Percentiles rank a stretch among this genome's conserved stretches.
These are phyloP conservation scores for Hycleus phaleratus DNA, from an alignment of 1,140 invertebrate species.

Conservation along the genomic window DNA sequence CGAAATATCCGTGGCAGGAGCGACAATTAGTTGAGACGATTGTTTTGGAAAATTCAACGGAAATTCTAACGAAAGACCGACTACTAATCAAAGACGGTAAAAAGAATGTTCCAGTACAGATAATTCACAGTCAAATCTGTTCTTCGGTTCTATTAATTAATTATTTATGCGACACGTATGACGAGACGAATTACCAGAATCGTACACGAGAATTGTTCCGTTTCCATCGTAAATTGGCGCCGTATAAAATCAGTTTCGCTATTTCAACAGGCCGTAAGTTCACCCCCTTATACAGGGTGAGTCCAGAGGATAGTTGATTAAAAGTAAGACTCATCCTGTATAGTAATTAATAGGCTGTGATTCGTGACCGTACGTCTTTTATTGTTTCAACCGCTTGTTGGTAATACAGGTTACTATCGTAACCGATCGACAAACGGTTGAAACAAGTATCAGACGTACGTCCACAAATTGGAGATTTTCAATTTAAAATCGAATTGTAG, in stretches of 20 bases:
- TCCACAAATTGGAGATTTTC: not conserved
- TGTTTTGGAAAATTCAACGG: not conserved
- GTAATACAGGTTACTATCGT: too few relatives aligned
- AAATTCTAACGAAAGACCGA: not conserved
- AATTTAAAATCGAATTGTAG: slow-evolving; percentile 5
- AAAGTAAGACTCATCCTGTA: not conserved
- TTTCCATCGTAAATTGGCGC: slow-evolving; percentile 63
- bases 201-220: slow-evolving; percentile 42
- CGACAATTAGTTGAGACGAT: slow-evolving; percentile 38
- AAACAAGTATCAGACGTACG: not conserved
- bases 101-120: slow-evolving; percentile 35
- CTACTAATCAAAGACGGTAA: slow-evolving; percentile 43
- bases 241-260: slow-evolving; percentile 62
- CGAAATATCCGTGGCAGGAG: slow-evolving; percentile 44
- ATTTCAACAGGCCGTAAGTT: slow-evolving; percentile 40
- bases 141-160: slow-evolving; percentile 53
- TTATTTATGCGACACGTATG: slow-evolving; percentile 55
- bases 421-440: too few relatives aligned
- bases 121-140: slow-evolving; percentile 46
- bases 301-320: not conserved
- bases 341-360: too few relatives aligned
- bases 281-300: not conserved
- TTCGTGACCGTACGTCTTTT: too few relatives aligned
- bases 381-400: too few relatives aligned
- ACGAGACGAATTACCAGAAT: slow-evolving; percentile 34